Evolutionary conservation across 2,113 vertebrate species (phyloP).

Genomic region (Percopsis transmontana): DNA sequence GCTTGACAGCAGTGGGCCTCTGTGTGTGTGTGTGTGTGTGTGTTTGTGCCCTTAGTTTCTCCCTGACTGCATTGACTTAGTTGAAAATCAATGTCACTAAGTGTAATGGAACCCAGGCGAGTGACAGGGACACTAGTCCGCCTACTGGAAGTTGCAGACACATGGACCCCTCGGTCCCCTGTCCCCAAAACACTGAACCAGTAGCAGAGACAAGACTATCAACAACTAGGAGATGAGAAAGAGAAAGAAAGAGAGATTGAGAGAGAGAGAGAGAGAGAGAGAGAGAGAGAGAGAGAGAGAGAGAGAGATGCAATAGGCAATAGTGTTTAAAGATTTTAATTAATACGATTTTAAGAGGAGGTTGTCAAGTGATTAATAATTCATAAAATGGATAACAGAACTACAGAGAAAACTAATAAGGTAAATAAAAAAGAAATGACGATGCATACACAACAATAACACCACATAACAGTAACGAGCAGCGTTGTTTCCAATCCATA

Average conservation of each 20-base stretch:
- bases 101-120: slow-evolving; percentile 1
- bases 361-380: neutral
- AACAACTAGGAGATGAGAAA: neutral
- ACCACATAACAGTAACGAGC: neutral
- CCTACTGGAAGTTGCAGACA: slow-evolving; percentile 30
- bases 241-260: neutral
- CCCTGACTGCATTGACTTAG: slow-evolving; percentile 14
- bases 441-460: neutral
- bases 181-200: slow-evolving; percentile 1
- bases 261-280: neutral
- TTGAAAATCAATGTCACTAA: slow-evolving; percentile 19
- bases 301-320: neutral
- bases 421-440: neutral
- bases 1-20: neutral
- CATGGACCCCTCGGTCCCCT: slow-evolving; percentile 8
- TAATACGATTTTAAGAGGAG: too few relatives aligned
- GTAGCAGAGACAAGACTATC: neutral
- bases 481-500: slow-evolving; percentile 12
- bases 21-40: neutral
- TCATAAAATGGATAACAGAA: neutral
- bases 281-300: slow-evolving; percentile 6
- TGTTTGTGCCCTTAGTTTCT: slow-evolving; percentile 32
- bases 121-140: neutral
- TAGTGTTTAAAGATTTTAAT: neutral
- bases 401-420: neutral